Evolutionary conservation across 2,888 invertebrate species (phyloP).

Genomic region (Parasteatoda lunata): DNA sequence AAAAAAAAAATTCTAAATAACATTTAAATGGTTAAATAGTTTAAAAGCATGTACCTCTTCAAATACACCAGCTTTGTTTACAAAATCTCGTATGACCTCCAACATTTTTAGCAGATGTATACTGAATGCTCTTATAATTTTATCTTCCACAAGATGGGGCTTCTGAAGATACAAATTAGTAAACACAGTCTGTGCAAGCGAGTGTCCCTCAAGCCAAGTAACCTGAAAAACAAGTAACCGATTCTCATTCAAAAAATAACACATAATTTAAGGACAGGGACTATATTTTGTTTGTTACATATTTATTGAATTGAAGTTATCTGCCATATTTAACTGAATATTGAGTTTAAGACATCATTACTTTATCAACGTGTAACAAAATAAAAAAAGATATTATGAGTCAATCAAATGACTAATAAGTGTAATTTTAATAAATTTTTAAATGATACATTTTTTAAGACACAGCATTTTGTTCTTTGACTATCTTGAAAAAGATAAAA

Average conservation of each 20-base stretch:
- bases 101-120: slow-evolving; percentile 90
- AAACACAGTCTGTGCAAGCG: slow-evolving; percentile 96
- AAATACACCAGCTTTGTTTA: slow-evolving; percentile 77
- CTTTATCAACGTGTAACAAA: no score
- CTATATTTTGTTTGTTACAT: no score
- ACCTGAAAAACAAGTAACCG: slow-evolving; percentile 75
- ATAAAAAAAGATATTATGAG: no score
- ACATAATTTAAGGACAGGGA: background rate
- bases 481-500: no score
- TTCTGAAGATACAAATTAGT: slow-evolving; percentile 96
- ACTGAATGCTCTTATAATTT: slow-evolving; percentile 88
- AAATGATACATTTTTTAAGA: no score
- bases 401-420: no score
- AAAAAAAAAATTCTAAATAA: background rate
- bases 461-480: no score
- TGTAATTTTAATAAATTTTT: no score
- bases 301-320: no score
- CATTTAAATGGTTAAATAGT: background rate
- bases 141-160: slow-evolving; percentile 88
- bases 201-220: slow-evolving; percentile 98
- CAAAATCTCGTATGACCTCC: slow-evolving; percentile 90
- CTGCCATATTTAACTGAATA: no score
- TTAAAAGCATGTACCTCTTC: slow-evolving; percentile 78
- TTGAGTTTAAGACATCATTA: no score
- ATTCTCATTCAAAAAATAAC: background rate